Evolutionary conservation across 2,113 vertebrate species (phyloP), one percentile per base, ranked within the genome.

Genomic region (Otis tarda): DNA sequence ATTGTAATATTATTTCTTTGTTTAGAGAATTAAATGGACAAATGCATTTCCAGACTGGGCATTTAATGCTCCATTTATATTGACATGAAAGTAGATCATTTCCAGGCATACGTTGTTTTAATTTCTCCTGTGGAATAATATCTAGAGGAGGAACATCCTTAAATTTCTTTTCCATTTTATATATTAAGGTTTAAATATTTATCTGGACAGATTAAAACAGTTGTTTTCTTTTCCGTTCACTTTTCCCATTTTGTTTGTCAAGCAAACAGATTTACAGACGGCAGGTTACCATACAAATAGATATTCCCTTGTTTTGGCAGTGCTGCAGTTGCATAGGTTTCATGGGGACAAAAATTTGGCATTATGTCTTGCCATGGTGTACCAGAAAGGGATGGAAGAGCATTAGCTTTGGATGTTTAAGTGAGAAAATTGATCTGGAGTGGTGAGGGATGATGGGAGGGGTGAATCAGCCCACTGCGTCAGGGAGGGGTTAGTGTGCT

Each of bases 321-420:
- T 12, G 10, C 53, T 65, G 14, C 45, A 12, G 43, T 21, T 41
- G 45, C 57, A 30, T 4, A 41, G n/a, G 14, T 27, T 47, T 74
- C 28, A 21, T 1, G 3, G 43, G 11, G 33, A 80, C 16, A 52
- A 53, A 53, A 56, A 63, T 21, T 4, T 52, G 31, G 21, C 28
- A 19, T 24, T 2, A 0, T 6, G 49, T 14, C 13, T 79, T 52
- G 12, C 41, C 21, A 7, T 6, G 7, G 17, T 9, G 20, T 3
- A 6, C 23, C 47, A 56, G 49, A 53, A 68, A 69, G 11, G 8
- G 7, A 31, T 64, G 16, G 23, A 47, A 63, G 22, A 75, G 3
- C 16, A 5, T 13, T 49, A n/a, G 24, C 13, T 68, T 45, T 20
- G 13, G 33, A 22, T 24, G 22, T 8, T 68, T 9, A 23, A 31